phyloP scores from a whole-genome alignment of 92 coral and sea anemone genomes.

The Diadumene lineata region DNA sequence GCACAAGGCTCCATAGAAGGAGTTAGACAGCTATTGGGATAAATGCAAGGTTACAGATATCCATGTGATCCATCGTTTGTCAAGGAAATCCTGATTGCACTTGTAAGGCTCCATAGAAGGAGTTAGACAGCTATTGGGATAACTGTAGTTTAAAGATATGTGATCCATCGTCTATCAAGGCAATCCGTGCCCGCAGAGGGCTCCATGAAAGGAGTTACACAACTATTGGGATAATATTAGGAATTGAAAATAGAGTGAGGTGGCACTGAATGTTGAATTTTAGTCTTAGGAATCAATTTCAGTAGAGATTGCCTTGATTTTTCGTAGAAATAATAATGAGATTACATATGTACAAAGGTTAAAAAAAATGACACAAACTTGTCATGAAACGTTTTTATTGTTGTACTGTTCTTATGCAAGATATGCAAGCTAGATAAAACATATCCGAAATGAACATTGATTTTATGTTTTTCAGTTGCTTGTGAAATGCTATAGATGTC shows the following conservation, averaged over 20 bases:
- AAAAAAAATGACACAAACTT: background rate
- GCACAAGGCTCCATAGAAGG: slow-evolving; percentile 29
- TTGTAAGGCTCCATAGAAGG: slow-evolving; percentile 21
- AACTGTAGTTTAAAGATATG: no score
- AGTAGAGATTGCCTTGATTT: background rate
- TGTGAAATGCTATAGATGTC: no score
- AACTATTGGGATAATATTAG: background rate
- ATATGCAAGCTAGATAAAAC: no score
- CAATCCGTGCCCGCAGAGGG: slow-evolving; percentile 15
- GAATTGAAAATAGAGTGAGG: no score
- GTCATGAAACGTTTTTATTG: no score
- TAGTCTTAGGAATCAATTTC: background rate
- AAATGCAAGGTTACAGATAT: no score
- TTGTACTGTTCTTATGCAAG: no score
- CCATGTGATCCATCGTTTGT: slow-evolving; percentile 4
- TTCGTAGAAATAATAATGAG: background rate
- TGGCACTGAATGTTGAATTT: no score
- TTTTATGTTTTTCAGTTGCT: no score
- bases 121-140: slow-evolving; percentile 6
- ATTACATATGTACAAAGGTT: background rate
- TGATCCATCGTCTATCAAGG: slow-evolving; percentile 10
- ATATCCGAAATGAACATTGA: no score
- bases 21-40: slow-evolving; percentile 6
- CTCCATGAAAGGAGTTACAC: slow-evolving; percentile 12
- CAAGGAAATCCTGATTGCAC: slow-evolving; percentile 11